Conservation (phyloP, 2,888 invertebrate genomes). For the Bedellia somnulentella region DNA sequence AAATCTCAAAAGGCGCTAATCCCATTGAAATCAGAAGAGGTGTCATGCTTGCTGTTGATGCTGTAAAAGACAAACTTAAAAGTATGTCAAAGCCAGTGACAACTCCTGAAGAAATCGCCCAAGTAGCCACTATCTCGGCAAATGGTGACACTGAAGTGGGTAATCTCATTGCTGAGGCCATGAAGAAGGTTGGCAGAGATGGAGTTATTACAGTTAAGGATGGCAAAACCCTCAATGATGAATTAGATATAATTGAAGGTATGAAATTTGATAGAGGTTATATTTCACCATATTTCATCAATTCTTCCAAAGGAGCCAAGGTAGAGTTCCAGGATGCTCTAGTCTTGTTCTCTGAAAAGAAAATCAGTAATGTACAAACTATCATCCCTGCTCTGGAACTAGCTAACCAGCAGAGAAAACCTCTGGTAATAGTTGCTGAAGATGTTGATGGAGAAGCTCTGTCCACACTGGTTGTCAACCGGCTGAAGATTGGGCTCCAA, state of each 20-base stretch:
- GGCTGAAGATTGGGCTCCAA: constrained; percentile 88
- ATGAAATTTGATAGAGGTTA: constrained; percentile 99
- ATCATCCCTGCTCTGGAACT: constrained; percentile 97
- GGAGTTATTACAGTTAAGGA: constrained; percentile 99
- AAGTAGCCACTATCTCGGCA: constrained; percentile 98
- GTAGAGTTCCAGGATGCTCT: constrained; percentile 98
- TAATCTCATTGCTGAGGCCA: constrained; percentile 92
- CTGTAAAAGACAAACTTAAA: constrained; percentile 86
- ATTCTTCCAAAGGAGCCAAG: constrained; percentile 96
- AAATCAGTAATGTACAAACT: constrained; percentile 94
- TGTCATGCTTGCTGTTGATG: constrained; percentile 95
- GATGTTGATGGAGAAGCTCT: constrained; percentile 95
- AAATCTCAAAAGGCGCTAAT: constrained; percentile 96
- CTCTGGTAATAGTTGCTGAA: constrained; percentile 93
- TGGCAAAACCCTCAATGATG: constrained; percentile 95
- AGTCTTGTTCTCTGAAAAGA: constrained; percentile 94
- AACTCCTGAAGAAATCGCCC: constrained; percentile 99
- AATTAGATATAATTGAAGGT: constrained; percentile 95
- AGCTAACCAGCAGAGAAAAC: constrained; percentile 91
- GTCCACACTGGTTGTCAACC: constrained; percentile 89
- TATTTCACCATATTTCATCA: constrained; percentile 99
- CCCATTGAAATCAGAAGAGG: constrained; percentile 94
- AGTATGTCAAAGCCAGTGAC: constrained; percentile 90
- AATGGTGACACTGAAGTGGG: constrained; percentile 95
- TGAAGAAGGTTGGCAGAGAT: constrained; percentile 96